Evolutionary conservation across 2,888 invertebrate species (phyloP).

Genomic region (Lingula anatina): DNA sequence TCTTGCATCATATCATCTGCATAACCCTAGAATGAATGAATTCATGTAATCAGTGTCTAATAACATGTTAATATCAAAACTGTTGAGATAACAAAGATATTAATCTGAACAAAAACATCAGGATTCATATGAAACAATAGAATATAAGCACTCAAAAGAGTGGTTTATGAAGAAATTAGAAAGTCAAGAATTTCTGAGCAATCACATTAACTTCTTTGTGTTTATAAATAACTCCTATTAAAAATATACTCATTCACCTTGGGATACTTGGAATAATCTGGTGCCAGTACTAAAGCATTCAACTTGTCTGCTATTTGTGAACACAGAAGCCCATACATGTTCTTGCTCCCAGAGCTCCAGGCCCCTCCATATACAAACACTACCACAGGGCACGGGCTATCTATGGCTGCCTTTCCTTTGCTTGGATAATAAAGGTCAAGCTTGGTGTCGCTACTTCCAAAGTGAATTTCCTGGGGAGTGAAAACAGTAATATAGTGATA

Average conservation of each 20-base stretch:
- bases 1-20: slow-evolving; percentile 50
- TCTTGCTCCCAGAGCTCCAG: slow-evolving; percentile 45
- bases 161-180: too few species aligned
- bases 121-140: too few species aligned
- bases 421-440: slow-evolving; percentile 38
- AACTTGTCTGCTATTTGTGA: slow-evolving; percentile 32
- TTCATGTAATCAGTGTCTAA: neutral
- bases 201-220: too few species aligned
- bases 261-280: slow-evolving; percentile 44
- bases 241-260: slow-evolving; percentile 23
- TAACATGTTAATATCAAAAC: neutral
- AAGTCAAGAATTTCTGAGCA: too few species aligned
- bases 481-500: too few species aligned
- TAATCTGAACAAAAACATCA: neutral
- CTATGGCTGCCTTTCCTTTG: slow-evolving; percentile 4
- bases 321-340: slow-evolving; percentile 41
- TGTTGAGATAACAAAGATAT: slow-evolving; percentile 26
- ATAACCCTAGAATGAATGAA: slow-evolving; percentile 32
- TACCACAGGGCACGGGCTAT: slow-evolving; percentile 25
- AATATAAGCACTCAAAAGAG: too few species aligned
- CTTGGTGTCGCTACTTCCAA: slow-evolving; percentile 34
- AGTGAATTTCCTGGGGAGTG: slow-evolving; percentile 32
- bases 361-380: slow-evolving; percentile 46
- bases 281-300: slow-evolving; percentile 38
- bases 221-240: neutral